A percentile compares a stretch with the other conserved stretches of the same genome.
These are phyloP conservation scores for Synanthedon vespiformis DNA, from an alignment of 2,888 invertebrate species.

Conservation along the genomic window DNA sequence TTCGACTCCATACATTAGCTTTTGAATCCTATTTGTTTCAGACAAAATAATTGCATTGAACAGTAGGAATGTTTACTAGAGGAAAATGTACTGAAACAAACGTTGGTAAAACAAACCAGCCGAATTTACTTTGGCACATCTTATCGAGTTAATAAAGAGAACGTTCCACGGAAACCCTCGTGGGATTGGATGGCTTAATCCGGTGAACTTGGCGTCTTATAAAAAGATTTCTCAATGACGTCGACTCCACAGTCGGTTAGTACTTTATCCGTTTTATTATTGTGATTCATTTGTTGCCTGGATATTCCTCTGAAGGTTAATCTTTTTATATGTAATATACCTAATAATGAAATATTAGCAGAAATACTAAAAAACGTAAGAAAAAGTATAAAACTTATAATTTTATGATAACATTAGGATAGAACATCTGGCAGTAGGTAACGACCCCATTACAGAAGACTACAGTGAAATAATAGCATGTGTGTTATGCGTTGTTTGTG, in stretches of 20 bases:
- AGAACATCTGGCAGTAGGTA: no score
- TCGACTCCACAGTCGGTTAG: neutral
- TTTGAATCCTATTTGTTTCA: no score
- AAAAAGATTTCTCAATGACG: neutral
- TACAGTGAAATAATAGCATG: no score
- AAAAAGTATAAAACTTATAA: no score
- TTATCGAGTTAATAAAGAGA: constrained; percentile 15
- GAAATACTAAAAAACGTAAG: no score
- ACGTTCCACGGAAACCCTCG: constrained; percentile 10
- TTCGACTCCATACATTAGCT: no score
- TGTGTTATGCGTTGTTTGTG: no score
- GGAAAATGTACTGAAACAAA: neutral
- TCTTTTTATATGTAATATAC: no score
- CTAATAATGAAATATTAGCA: no score
- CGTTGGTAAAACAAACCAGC: neutral
- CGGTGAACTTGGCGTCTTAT: constrained; percentile 4
- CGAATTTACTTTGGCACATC: constrained; percentile 1
- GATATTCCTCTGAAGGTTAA: neutral
- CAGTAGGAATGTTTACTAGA: neutral
- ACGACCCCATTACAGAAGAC: no score
- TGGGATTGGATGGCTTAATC: constrained; percentile 14
- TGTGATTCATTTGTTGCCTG: neutral
- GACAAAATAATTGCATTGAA: no score
- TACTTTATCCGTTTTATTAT: neutral
- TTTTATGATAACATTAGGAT: no score